Evolutionary conservation across 2,888 invertebrate species (phyloP).

Genomic region (Schizaphis graminum): DNA sequence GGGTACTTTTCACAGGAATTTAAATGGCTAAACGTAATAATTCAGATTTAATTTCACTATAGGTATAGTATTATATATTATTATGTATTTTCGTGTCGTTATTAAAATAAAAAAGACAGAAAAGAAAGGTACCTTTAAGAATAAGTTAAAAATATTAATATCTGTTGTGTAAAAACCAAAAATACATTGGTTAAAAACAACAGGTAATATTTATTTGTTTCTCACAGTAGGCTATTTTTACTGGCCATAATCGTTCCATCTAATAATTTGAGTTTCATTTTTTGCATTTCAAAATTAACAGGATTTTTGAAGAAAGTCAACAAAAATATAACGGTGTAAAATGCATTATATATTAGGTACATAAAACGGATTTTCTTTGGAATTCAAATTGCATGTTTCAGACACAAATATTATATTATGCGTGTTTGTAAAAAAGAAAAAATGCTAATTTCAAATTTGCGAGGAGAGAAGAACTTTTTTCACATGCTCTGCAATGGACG

Average conservation of each 20-base stretch:
- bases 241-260: not conserved
- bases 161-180: not conserved
- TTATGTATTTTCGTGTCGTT: not conserved
- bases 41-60: not conserved
- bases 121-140: not conserved
- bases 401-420: not conserved
- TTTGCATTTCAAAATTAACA: not conserved
- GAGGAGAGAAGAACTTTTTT: not conserved
- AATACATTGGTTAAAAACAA: not conserved
- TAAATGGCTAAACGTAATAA: conserved; percentile 10
- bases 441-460: not conserved
- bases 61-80: not conserved
- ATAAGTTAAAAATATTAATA: not conserved
- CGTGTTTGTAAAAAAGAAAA: not conserved
- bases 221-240: not conserved
- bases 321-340: not conserved
- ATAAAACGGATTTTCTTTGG: not conserved
- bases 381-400: not conserved
- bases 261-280: not conserved
- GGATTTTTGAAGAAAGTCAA: not conserved
- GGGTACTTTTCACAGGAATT: not conserved
- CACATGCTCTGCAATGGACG: not conserved
- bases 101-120: not conserved
- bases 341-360: not conserved
- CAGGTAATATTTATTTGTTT: not conserved